Percentiles rank a stretch among this genome's conserved stretches.
phyloP scores from a whole-genome alignment of 2,113 vertebrate genomes.

The Labeo rohita region DNA sequence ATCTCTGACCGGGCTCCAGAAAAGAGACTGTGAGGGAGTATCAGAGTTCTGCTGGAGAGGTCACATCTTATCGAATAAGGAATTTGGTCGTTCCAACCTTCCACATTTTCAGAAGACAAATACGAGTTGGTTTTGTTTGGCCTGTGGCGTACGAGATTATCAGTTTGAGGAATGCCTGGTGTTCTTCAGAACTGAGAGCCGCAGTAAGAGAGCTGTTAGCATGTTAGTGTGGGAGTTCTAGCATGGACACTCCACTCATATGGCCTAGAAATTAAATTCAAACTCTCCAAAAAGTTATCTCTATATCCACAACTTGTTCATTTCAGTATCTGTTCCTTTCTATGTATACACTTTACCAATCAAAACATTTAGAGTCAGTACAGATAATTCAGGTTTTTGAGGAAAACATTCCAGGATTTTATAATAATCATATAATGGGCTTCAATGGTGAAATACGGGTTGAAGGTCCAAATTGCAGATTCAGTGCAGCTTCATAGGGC shows the following conservation, averaged over 20 bases:
- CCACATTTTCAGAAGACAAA: conserved; percentile 44
- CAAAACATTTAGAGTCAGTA: neutral
- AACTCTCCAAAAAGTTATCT: neutral
- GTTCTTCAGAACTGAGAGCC: conserved; percentile 40
- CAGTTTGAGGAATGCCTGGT: conserved; percentile 48
- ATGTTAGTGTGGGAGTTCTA: conserved; percentile 27
- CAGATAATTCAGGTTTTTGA: neutral
- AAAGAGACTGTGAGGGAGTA: conserved; percentile 25
- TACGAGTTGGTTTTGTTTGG: conserved; percentile 50
- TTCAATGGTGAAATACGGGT: too few species aligned
- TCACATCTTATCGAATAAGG: conserved; percentile 43
- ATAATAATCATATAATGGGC: too few species aligned
- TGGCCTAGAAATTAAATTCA: neutral
- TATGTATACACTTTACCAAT: neutral
- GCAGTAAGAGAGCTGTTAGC: conserved; percentile 24
- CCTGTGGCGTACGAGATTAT: conserved; percentile 49
- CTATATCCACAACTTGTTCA: neutral
- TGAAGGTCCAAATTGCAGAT: too few species aligned
- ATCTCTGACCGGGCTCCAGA: neutral
- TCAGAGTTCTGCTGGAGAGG: conserved; percentile 3
- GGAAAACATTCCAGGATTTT: too few species aligned
- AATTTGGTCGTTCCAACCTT: conserved; percentile 44
- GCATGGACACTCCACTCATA: conserved; percentile 7
- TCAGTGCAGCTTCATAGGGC: too few species aligned
- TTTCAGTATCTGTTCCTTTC: neutral